Evolutionary conservation across 2,888 invertebrate genomes (phyloP).

Genomic region (Mythimna vitellina): DNA sequence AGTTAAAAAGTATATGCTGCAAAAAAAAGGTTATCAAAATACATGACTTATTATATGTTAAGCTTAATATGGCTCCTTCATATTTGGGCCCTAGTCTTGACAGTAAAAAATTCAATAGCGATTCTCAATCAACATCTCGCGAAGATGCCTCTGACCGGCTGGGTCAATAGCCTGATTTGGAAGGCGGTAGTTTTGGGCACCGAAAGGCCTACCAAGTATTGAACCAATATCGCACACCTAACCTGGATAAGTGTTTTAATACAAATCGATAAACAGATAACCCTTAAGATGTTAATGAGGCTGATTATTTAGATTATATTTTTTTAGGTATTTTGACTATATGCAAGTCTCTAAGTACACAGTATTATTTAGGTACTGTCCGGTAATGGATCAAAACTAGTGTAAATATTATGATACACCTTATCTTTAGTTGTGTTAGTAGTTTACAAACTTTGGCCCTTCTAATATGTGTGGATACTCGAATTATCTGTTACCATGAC

Average conservation of each 20-base stretch:
- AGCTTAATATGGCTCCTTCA: not conserved
- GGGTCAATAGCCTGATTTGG: not conserved
- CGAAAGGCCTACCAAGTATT: not conserved
- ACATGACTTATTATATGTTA: not conserved
- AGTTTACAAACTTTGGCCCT: conserved; percentile 50
- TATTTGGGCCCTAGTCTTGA: not conserved
- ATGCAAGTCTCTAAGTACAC: not conserved
- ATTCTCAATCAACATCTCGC: not conserved
- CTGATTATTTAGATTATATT: no score
- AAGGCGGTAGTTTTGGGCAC: not conserved
- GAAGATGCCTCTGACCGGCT: not conserved
- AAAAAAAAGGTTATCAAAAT: not conserved
- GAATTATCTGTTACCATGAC: conserved; percentile 15
- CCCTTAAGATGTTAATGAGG: not conserved
- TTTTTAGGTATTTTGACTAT: not conserved
- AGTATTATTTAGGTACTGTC: conserved; percentile 48
- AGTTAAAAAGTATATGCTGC: not conserved
- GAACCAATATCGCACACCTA: not conserved
- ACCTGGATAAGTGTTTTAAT: not conserved
- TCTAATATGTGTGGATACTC: not conserved
- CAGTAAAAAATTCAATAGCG: not conserved
- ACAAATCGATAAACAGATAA: not conserved
- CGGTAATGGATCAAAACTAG: conserved; percentile 63
- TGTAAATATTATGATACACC: conserved; percentile 71
- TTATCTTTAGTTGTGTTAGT: conserved; percentile 37